Evolutionary conservation across 2,113 vertebrate species (phyloP).

Genomic region (Parotia lawesii): DNA sequence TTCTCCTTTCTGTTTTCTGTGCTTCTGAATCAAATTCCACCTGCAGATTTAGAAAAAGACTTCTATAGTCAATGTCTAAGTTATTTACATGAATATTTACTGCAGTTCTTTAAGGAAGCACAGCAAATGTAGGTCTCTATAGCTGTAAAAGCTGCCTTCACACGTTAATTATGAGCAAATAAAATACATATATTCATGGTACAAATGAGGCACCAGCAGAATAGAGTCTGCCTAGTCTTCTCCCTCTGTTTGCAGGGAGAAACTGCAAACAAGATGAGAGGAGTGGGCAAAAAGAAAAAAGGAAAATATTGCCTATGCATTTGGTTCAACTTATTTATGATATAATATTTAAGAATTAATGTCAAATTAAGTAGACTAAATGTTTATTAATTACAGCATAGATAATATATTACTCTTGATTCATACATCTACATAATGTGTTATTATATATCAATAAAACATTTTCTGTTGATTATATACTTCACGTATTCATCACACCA

Average conservation of each 20-base stretch:
- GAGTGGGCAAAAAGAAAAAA: background rate
- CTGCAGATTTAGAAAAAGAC: constrained; percentile 35
- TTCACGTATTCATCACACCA: constrained; percentile 44
- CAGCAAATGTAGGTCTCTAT: background rate
- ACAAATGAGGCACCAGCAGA: background rate
- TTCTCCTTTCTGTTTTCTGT: constrained; percentile 23
- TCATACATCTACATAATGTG: constrained; percentile 16
- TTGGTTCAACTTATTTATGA: constrained; percentile 23
- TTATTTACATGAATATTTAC: background rate
- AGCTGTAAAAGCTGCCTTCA: background rate
- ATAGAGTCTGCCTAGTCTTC: background rate
- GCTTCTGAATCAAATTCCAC: constrained; percentile 42
- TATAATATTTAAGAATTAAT: background rate
- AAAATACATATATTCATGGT: background rate
- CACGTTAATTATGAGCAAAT: background rate
- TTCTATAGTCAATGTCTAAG: background rate
- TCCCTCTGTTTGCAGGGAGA: background rate
- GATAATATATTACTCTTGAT: background rate
- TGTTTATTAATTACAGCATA: constrained; percentile 45
- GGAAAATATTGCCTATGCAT: background rate
- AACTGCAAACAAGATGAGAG: background rate
- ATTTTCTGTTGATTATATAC: constrained; percentile 43
- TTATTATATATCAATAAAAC: constrained; percentile 39
- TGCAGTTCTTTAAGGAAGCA: background rate
- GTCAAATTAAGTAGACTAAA: constrained; percentile 25